Base-by-base conservation (phyloP, 2,113 vertebrate species). In the Ceratotherium simum region DNA sequence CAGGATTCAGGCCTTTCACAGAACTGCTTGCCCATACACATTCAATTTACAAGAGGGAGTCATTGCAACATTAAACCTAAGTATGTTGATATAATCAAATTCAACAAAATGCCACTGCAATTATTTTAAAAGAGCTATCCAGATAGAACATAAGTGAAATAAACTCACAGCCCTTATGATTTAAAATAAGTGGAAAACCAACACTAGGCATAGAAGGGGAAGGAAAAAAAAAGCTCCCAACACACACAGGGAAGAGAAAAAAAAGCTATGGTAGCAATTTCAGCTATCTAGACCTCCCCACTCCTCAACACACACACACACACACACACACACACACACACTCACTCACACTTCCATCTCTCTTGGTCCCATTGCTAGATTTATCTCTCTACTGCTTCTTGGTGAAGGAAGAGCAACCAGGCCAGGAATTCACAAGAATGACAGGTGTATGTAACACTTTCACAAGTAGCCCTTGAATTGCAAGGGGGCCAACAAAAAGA, bases 61-160 rank as follows among this genome's bases (percentile, higher is more conserved):
- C 27, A 65, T 70, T 84, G 80, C 84, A 89, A 91, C 56, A 89
- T 80, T 90, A 95, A 92, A 95, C 54, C 72, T 80, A 84, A 31
- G 31, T 65, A 72, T 31, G 48, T 2, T 70, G 29, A 88, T 82
- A 78, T 3, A 91, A 79, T 64, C 54, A 96, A 79, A 78, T 88
- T 60, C 76, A 84, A 91, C 29, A 88, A 90, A 95, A 80, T 69
- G 25, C 64, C n/a, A 94, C 39, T 79, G 18, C 21, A 75, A 81
- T 64, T 86, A 90, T 93, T 93, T 67, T 95, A 79, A 76, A 90
- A 93, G 84, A 86, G 39, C 36, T 84, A 73, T 31, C 18, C 31
- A 91, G 58, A 90, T 5, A 91, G 60, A 67, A 67, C 2, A 9
- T 46, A 72, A 73, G 36, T 73, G 58, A 80, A 90, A 96, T 42